These are phyloP conservation scores for Uloborus plumipes DNA, from an alignment of 2,888 invertebrate species.

Conservation along the genomic window DNA sequence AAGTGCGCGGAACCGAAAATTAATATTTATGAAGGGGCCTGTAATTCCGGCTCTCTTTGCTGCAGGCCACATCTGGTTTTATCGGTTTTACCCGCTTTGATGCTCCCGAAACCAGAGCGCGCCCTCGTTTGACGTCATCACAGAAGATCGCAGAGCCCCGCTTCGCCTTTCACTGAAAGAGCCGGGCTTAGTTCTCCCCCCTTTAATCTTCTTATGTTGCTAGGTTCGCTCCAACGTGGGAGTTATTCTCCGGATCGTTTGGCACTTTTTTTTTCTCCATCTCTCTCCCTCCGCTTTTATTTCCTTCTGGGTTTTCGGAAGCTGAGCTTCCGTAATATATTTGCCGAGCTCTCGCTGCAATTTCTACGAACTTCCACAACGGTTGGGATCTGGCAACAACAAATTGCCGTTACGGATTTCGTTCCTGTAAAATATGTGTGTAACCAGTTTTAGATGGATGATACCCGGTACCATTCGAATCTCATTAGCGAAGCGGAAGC, in stretches of 20 bases:
- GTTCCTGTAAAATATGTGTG: no score
- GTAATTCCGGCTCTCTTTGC: constrained; percentile 44
- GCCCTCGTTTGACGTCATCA: constrained; percentile 37
- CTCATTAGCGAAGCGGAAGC: no score
- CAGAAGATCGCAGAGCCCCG: neutral
- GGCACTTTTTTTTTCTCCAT: constrained; percentile 1
- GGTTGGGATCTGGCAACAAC: no score
- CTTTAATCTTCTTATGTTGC: constrained; percentile 10
- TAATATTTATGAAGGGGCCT: constrained; percentile 58
- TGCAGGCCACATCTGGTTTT: constrained; percentile 61
- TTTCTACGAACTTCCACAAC: no score
- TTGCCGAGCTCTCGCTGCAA: no score
- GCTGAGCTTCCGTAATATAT: no score
- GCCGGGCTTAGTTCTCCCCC: neutral
- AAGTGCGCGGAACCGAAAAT: constrained; percentile 56
- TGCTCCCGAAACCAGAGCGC: constrained; percentile 48
- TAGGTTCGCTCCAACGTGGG: constrained; percentile 7
- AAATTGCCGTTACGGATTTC: no score
- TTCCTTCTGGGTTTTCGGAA: no score
- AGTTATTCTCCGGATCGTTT: neutral
- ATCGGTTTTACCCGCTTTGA: constrained; percentile 60
- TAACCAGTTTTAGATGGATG: no score
- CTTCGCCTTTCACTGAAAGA: neutral
- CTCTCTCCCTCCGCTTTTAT: neutral
- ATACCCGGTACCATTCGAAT: no score